Evolutionary conservation across 2,113 vertebrate genomes (phyloP), one percentile per base, ranked within the genome.

Genomic region (Tragelaphus strepsiceros): DNA sequence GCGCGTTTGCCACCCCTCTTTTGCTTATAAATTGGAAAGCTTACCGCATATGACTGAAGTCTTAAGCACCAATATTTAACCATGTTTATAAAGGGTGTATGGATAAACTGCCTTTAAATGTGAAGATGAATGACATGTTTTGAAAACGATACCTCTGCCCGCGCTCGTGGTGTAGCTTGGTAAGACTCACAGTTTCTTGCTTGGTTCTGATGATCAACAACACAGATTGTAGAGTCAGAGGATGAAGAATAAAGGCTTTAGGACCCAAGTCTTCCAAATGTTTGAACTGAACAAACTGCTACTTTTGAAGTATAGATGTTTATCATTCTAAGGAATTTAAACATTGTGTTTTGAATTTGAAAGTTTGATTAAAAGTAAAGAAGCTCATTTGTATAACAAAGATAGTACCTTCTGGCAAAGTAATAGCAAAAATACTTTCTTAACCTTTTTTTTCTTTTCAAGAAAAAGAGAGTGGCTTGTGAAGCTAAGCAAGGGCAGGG

Each of bases 71-170:
- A 91, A 22, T 94, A 43, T 88, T 94, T 80, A 84, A 64, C 54
- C 74, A 53, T 93, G 87, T 94, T 88, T 91, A 28, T 51, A 32
- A 85, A 74, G 71, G 61, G 80, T 53, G 11, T 24, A 59, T 80
- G 85, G 90, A n/a, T 80, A 88, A 77, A 39, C 94, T 96, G 61
- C 62, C 91, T 96, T 83, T 89, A 51, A 54, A 61, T 51, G 61
- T 62, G 90, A 56, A 96, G 87, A 87, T 95, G 92, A 97, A 64
- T 96, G 92, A 53, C 92, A 83, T 80, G 32, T 91, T 97, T 97
- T 96, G 94, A 97, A 97, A 97, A 92, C 39, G 19, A 87, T 78
- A 74, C 86, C 56, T 93, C 49, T 87, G 88, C 82, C 71, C 7
- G 87, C 58, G 39, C 83, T 49, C n/a, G 56, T 80, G 81, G n/a